Evolutionary conservation across 2,888 invertebrate genomes (phyloP).

Genomic region (Thumatha senex): DNA sequence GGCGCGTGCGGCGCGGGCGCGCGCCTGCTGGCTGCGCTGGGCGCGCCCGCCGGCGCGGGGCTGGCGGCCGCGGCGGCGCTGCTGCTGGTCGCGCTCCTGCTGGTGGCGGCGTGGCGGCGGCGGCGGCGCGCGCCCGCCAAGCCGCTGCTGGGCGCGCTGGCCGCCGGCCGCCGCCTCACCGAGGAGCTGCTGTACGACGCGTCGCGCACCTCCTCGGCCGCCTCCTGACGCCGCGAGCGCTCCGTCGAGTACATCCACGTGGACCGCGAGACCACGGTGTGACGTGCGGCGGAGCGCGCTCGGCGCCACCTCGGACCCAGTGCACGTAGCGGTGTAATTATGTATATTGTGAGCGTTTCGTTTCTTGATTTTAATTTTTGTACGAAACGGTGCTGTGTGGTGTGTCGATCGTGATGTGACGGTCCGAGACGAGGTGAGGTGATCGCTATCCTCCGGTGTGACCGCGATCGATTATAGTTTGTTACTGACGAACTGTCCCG

Average conservation of each 20-base stretch:
- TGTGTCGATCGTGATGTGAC: not conserved
- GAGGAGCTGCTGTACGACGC: slow-evolving; percentile 88
- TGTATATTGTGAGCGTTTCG: not conserved
- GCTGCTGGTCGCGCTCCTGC: slow-evolving; percentile 56
- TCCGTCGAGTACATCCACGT: slow-evolving; percentile 96
- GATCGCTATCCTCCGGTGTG: not conserved
- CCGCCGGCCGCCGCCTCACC: slow-evolving; percentile 85
- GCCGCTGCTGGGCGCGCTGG: slow-evolving; percentile 84
- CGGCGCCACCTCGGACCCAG: not conserved
- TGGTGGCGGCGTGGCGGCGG: slow-evolving; percentile 83
- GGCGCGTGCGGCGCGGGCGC: slow-evolving; percentile 84
- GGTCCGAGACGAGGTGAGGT: not conserved
- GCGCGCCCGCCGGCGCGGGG: slow-evolving; percentile 86
- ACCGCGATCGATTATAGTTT: slow-evolving; percentile 23
- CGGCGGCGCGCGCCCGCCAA: slow-evolving; percentile 81
- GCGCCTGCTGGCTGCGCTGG: slow-evolving; percentile 78
- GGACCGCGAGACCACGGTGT: slow-evolving; percentile 96
- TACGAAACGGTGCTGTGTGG: not conserved
- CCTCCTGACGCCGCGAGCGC: slow-evolving; percentile 94
- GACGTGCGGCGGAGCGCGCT: slow-evolving; percentile 64
- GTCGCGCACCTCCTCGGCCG: slow-evolving; percentile 79
- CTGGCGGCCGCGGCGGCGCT: slow-evolving; percentile 81
- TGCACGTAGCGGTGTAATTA: slow-evolving; percentile 4
- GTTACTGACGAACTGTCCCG: slow-evolving; percentile 73
- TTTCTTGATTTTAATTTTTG: slow-evolving; percentile 1